phyloP scores from a whole-genome alignment of 2,113 vertebrate species.

The Microcebus ravelobensis region DNA sequence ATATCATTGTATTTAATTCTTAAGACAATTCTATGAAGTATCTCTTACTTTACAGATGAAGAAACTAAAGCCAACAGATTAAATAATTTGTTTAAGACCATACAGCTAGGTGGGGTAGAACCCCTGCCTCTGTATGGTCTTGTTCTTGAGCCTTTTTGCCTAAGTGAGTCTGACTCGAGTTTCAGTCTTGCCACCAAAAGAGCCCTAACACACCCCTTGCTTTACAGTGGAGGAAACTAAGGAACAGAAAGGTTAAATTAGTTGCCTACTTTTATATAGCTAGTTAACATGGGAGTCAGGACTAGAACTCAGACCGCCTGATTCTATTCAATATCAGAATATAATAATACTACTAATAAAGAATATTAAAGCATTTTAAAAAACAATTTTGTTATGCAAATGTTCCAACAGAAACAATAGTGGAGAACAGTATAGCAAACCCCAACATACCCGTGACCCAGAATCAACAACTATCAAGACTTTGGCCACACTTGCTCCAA shows the following conservation, averaged over 20 bases:
- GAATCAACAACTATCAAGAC: not conserved
- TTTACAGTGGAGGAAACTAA: not conserved
- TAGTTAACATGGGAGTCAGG: not conserved
- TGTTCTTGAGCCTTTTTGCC: not conserved
- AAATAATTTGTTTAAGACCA: not conserved
- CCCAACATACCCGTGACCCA: not conserved
- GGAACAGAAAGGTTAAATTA: not conserved
- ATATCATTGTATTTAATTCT: not conserved
- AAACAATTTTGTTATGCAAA: not conserved
- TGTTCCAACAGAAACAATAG: not conserved
- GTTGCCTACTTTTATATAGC: not conserved
- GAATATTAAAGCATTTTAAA: not conserved
- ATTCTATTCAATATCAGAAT: not conserved
- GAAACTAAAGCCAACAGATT: not conserved
- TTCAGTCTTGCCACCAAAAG: not conserved
- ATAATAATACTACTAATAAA: not conserved
- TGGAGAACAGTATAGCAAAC: not conserved
- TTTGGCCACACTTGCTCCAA: not conserved
- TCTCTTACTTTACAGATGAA: not conserved
- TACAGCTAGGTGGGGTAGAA: not conserved
- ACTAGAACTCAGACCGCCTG: not conserved
- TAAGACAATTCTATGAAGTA: not conserved
- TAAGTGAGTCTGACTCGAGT: not conserved
- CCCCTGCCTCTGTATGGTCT: fast-evolving
- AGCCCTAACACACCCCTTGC: not conserved